phyloP scores from a whole-genome alignment of 1,140 invertebrate genomes.

The Leptestheria dahalacensis region DNA sequence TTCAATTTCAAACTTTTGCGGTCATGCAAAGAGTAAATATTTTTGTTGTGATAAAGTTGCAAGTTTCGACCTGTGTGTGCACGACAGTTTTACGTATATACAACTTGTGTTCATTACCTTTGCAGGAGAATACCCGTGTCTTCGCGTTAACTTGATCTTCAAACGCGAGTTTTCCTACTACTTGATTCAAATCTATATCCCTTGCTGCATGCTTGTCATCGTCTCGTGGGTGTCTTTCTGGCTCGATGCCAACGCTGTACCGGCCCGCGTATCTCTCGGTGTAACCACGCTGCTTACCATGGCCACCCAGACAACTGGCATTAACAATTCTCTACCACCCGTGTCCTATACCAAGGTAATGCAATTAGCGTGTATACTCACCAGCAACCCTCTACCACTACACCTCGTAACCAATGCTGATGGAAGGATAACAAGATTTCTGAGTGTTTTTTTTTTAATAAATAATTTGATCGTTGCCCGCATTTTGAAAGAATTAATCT shows the following conservation, averaged over 20 bases:
- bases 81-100: too few relatives aligned
- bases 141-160: slow-evolving; percentile 33
- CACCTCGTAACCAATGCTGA: too few relatives aligned
- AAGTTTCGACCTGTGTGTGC: too few relatives aligned
- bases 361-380: too few relatives aligned
- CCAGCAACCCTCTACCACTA: too few relatives aligned
- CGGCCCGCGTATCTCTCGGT: slow-evolving; percentile 36
- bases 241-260: slow-evolving; percentile 36
- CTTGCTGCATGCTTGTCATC: slow-evolving; percentile 38
- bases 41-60: too few relatives aligned
- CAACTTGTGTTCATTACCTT: slow-evolving; percentile 9
- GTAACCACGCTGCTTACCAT: slow-evolving; percentile 41
- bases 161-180: slow-evolving; percentile 39
- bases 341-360: slow-evolving; percentile 36
- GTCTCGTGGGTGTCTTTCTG: slow-evolving; percentile 42
- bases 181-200: slow-evolving; percentile 36
- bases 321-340: slow-evolving; percentile 35
- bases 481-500: slow-evolving; percentile 19
- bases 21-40: too few relatives aligned
- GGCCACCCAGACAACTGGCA: slow-evolving; percentile 36
- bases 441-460: background rate
- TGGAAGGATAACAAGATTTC: too few relatives aligned
- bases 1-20: too few relatives aligned
- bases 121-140: slow-evolving; percentile 37
- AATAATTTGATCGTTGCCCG: too few relatives aligned